Evolutionary conservation across 2,888 invertebrate genomes (phyloP).

Genomic region (Adineta ricciae): DNA sequence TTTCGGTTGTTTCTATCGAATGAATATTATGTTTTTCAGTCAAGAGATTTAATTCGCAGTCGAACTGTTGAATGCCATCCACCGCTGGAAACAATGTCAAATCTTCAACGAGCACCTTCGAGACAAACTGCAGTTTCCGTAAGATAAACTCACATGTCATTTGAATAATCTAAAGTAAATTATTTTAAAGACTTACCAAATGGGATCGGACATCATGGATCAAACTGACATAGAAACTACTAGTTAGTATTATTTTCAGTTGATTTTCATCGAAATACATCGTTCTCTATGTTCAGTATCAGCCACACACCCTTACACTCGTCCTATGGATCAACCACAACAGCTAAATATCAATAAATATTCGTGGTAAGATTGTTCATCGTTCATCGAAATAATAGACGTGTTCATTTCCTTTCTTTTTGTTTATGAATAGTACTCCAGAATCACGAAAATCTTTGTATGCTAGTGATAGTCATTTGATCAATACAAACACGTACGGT

Average conservation of each 20-base stretch:
- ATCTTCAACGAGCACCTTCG: neutral
- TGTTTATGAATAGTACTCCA: neutral
- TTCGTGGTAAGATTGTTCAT: neutral
- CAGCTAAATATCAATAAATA: neutral
- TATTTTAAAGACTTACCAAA: neutral
- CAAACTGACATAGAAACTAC: neutral
- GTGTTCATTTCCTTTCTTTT: neutral
- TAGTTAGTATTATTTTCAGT: neutral
- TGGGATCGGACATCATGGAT: neutral
- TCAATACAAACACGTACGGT: neutral
- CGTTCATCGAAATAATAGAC: too few species aligned
- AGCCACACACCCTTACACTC: neutral
- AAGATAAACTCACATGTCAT: neutral
- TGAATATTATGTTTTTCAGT: neutral
- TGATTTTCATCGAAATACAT: neutral
- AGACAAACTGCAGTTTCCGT: neutral
- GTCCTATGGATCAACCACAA: neutral
- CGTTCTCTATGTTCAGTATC: neutral
- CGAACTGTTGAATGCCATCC: neutral
- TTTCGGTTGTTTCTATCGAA: neutral
- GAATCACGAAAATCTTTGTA: neutral
- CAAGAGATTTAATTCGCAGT: neutral
- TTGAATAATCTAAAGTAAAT: neutral
- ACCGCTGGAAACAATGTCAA: neutral
- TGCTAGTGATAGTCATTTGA: constrained; percentile 6